Percentiles rank a stretch among this genome's conserved stretches.
Conservation (phyloP, 2,888 invertebrate species). For the Acanthosepion lycidas region DNA sequence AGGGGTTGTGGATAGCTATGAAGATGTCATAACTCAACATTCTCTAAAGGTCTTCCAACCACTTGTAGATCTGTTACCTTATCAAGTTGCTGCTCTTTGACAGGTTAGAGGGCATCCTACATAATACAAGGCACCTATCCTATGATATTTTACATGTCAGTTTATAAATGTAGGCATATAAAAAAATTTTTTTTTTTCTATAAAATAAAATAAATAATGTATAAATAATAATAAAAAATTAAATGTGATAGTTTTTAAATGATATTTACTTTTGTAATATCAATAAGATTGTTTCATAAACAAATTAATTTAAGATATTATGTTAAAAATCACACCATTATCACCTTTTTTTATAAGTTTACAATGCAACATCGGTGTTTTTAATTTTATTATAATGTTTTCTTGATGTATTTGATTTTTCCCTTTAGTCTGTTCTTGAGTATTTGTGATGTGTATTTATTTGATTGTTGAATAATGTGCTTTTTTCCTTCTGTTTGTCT, state of each 20-base stretch:
- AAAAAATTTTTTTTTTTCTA: background rate
- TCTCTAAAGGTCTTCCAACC: too few relatives aligned
- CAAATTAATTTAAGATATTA: background rate
- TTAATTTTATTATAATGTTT: background rate
- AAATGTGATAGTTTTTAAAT: background rate
- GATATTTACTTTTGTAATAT: background rate
- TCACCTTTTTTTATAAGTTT: background rate
- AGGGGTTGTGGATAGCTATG: too few relatives aligned
- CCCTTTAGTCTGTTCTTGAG: background rate
- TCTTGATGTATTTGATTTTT: background rate
- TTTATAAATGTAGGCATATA: background rate
- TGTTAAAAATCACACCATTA: background rate
- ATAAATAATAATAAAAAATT: background rate
- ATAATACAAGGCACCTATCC: too few relatives aligned
- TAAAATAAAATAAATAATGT: background rate
- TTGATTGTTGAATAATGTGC: constrained; percentile 43
- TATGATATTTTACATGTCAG: too few relatives aligned
- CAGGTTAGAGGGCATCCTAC: too few relatives aligned
- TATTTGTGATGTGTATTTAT: constrained; percentile 40
- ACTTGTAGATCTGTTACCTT: too few relatives aligned
- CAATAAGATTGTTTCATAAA: background rate
- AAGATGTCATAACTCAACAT: too few relatives aligned
- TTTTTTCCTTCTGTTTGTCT: constrained; percentile 4
- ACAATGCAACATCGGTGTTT: background rate
- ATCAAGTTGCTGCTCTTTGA: too few relatives aligned